Evolutionary conservation across 53 echinoderm and acorn worm genomes (phyloP).

Genomic region (Holothuria scabra): DNA sequence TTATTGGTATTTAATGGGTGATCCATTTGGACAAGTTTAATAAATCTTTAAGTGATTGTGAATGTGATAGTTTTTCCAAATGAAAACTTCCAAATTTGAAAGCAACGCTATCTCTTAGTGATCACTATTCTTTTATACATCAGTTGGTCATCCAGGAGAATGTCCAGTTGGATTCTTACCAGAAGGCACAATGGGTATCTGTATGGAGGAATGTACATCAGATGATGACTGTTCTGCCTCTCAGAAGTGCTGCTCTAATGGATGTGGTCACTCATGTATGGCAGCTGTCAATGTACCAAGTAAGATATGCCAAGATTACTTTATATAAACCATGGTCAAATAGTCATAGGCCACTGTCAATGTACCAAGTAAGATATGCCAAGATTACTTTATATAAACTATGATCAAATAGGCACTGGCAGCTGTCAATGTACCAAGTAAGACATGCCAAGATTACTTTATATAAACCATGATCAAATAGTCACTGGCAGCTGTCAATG

Average conservation of each 20-base stretch:
- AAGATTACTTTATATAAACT: too few relatives aligned
- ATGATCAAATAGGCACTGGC: too few relatives aligned
- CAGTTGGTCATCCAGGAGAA: constrained; percentile 58
- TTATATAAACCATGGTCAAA: too few relatives aligned
- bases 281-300: constrained; percentile 22
- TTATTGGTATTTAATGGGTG: too few relatives aligned
- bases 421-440: neutral
- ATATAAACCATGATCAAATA: too few relatives aligned
- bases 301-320: neutral
- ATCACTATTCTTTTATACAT: neutral
- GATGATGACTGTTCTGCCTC: constrained; percentile 67
- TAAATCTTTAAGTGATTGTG: too few relatives aligned
- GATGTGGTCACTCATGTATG: constrained; percentile 76
- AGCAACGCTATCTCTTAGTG: neutral
- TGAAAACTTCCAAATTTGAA: neutral
- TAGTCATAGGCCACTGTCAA: neutral
- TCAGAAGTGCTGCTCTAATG: constrained; percentile 87
- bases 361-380: constrained; percentile 7
- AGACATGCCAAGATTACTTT: neutral
- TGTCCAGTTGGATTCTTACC: constrained; percentile 69
- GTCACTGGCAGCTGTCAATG: neutral
- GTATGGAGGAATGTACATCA: constrained; percentile 61
- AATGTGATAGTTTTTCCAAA: too few relatives aligned
- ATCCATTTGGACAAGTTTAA: too few relatives aligned
- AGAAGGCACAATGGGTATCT: constrained; percentile 56